These are phyloP conservation scores for Cacoxenus indagator DNA, from an alignment of 2,888 invertebrate genomes.

Conservation along the genomic window DNA sequence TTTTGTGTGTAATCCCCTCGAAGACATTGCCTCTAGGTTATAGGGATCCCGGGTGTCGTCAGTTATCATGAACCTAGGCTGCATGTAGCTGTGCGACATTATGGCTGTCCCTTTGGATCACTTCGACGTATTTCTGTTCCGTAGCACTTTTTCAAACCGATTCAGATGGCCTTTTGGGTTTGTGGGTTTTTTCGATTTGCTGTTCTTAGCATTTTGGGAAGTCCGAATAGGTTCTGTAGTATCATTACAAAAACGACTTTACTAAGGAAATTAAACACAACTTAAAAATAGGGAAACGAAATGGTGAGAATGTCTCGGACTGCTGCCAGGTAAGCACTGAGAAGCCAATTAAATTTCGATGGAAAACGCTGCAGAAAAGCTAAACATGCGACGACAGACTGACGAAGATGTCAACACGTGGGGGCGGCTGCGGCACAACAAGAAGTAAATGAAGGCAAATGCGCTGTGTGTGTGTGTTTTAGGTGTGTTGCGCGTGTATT, in stretches of 20 bases:
- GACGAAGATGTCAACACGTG: no score
- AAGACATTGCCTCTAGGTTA: conserved; percentile 30
- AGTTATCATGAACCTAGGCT: conserved; percentile 52
- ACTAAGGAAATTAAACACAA: not conserved
- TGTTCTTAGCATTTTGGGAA: no score
- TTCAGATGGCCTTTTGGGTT: no score
- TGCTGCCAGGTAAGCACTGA: not conserved
- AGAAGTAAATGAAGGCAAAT: no score
- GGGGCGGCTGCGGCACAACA: no score
- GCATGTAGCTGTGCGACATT: conserved; percentile 47
- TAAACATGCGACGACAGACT: not conserved
- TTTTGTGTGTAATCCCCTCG: no score
- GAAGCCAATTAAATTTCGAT: not conserved
- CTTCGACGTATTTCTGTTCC: no score
- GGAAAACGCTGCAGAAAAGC: not conserved
- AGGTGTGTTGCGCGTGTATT: no score
- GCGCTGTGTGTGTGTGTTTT: no score
- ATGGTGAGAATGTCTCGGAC: not conserved
- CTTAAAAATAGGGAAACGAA: not conserved
- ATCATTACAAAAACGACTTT: not conserved
- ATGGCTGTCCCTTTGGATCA: not conserved
- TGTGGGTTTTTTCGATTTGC: no score
- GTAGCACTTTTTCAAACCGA: no score
- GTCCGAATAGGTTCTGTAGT: no score
- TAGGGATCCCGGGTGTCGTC: conserved; percentile 52